Conservation (phyloP, 2,113 vertebrate genomes). For the Syrrhaptes paradoxus region DNA sequence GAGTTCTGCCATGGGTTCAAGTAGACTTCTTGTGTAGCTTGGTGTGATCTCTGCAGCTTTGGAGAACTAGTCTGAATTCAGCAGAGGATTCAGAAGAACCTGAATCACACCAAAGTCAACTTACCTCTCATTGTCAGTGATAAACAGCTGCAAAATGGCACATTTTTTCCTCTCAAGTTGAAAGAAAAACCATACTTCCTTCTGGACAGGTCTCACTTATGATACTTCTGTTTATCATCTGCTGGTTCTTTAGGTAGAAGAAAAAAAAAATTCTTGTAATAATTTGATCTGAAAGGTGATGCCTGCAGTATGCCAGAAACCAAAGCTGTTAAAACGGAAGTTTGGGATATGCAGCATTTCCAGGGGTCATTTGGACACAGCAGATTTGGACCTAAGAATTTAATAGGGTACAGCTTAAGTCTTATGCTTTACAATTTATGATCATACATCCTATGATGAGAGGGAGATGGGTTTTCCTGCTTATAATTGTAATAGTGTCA, state of each 20-base stretch:
- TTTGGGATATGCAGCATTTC: background rate
- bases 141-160: background rate
- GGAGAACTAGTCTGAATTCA: background rate
- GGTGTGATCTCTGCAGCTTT: background rate
- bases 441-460: background rate
- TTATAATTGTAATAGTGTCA: background rate
- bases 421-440: background rate
- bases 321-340: background rate
- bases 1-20: background rate
- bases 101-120: background rate
- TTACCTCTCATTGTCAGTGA: background rate
- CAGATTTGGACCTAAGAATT: background rate
- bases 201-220: background rate
- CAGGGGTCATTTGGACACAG: background rate
- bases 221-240: background rate
- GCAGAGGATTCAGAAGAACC: background rate
- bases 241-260: background rate
- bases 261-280: background rate
- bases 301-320: background rate
- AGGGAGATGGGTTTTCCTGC: background rate
- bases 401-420: rapidly evolving
- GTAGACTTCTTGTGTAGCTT: background rate
- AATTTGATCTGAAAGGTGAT: background rate
- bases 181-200: background rate
- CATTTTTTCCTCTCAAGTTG: background rate